Percentiles rank a stretch among this genome's conserved stretches.
Conservation (phyloP, 2,113 vertebrate species). For the Chaenocephalus aceratus region DNA sequence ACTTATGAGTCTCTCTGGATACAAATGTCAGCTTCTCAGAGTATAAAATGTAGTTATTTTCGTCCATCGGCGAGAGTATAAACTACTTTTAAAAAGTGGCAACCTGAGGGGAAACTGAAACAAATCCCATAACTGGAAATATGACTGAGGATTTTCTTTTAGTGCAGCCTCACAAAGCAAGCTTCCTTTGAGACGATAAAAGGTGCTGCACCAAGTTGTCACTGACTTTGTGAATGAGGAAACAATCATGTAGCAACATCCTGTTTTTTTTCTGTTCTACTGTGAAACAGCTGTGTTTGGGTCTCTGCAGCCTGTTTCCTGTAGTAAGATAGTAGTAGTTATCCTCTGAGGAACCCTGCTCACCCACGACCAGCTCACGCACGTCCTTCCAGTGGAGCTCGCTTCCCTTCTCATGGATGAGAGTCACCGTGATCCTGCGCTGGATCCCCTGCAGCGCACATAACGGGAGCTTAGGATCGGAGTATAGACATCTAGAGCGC, state of each 20-base stretch:
- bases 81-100: constrained; percentile 22
- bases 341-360: constrained; percentile 67
- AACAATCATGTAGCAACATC: not conserved
- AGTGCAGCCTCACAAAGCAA: not conserved
- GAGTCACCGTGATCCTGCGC: constrained; percentile 94
- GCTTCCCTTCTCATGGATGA: constrained; percentile 97
- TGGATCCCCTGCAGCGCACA: constrained; percentile 91
- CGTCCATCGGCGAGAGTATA: constrained; percentile 25
- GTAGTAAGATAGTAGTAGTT: not conserved
- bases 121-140: constrained; percentile 3
- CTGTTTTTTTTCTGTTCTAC: not conserved
- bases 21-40: constrained; percentile 30
- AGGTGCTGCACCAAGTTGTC: not conserved
- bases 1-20: constrained; percentile 3
- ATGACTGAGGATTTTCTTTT: not conserved
- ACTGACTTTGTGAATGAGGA: not conserved
- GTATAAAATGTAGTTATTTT: constrained; percentile 40
- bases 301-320: not conserved
- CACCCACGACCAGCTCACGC: constrained; percentile 96
- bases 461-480: constrained; percentile 38
- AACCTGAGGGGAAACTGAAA: constrained; percentile 9
- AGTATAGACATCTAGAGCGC: not conserved
- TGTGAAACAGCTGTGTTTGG: not conserved
- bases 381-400: constrained; percentile 99
- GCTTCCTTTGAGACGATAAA: not conserved